phyloP scores from a whole-genome alignment of 2,888 invertebrate species.

The Brachylomia viminalis region DNA sequence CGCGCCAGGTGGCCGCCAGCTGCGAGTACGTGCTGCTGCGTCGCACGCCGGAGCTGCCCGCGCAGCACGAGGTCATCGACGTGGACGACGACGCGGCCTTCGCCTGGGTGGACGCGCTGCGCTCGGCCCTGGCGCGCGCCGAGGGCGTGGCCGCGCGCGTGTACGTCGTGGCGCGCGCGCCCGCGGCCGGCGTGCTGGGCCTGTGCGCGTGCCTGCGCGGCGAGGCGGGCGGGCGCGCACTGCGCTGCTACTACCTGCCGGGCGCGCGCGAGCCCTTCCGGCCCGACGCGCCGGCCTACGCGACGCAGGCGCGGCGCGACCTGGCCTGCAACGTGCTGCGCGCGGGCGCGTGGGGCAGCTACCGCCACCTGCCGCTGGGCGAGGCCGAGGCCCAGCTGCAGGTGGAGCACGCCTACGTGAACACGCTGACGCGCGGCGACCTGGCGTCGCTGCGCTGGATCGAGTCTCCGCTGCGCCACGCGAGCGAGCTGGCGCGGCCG shows the following conservation, averaged over 20 bases:
- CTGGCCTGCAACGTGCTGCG: conserved; percentile 96
- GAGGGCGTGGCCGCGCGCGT: conserved; percentile 91
- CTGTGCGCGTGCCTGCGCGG: conserved; percentile 97
- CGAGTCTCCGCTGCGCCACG: conserved; percentile 91
- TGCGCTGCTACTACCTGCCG: conserved; percentile 93
- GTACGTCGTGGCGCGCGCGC: conserved; percentile 92
- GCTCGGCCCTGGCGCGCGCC: conserved; percentile 93
- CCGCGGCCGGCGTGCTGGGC: conserved; percentile 95
- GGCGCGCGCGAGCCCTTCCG: conserved; percentile 92
- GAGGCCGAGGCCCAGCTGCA: conserved; percentile 82
- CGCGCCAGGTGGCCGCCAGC: conserved; percentile 91
- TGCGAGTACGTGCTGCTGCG: conserved; percentile 93
- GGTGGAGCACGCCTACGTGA: conserved; percentile 98
- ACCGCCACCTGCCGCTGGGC: conserved; percentile 94
- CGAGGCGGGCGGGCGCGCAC: conserved; percentile 95
- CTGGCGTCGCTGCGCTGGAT: conserved; percentile 98
- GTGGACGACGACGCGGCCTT: conserved; percentile 92
- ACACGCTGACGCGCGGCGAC: conserved; percentile 97
- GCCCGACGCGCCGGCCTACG: conserved; percentile 90
- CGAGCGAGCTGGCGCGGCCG: conserved; percentile 82
- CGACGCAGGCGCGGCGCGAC: conserved; percentile 93
- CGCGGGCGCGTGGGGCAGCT: conserved; percentile 96
- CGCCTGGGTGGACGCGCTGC: conserved; percentile 95
- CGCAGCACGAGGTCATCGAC: conserved; percentile 90
- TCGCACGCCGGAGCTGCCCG: conserved; percentile 82